Evolutionary conservation across 2,888 invertebrate species (phyloP), one percentile per base, ranked within the genome.

Genomic region (Anarsia innoxiella): DNA sequence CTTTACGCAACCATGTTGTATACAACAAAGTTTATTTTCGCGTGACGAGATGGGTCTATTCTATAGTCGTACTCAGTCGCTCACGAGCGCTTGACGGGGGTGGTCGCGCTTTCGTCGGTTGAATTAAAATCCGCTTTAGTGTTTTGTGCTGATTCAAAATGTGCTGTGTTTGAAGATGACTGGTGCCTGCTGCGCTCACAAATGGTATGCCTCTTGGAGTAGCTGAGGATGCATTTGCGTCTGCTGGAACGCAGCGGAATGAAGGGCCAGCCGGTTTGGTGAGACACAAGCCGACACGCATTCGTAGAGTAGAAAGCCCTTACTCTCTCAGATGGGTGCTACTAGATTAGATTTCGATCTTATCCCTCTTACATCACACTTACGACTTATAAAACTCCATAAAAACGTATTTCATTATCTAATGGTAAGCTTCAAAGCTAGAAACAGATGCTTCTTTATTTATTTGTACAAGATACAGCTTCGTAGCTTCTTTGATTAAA

Each of bases 221-320:
- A 67, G 67, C 67, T 76, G 66, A 74, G 53, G 66, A 76, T 80
- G 78, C 75, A 74, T 62, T 66, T 77, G 65, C 60, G 72, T 51
- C 61, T 70, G 53, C 56, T 74, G 61, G 72, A 70, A 52, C 64
- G 66, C 56, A 56, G 28, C 67, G 71, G 71, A 65, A 83, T 84
- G 83, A 82, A 79, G 76, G 84, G 80, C 53, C 80, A 79, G 80
- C 83, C 84, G 80, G 83, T 84, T 77, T 84, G 83, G 83, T 84
- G 69, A 84, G 82, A 71, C 65, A 67, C 60, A 59, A 62, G 54
- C 65, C 62, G 60, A 70, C 60, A 61, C 51, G 58, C 61, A 45
- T 49, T 45, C 50, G 53, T 59, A 55, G 50, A 62, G 49, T 63
- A 65, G 65, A 66, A 66, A 70, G 64, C 64, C 53, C 51, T 51